Percentiles rank a stretch among this genome's conserved stretches.
These are phyloP conservation scores for Drosophila busckii DNA, from an alignment of 1,140 invertebrate genomes.

Conservation along the genomic window DNA sequence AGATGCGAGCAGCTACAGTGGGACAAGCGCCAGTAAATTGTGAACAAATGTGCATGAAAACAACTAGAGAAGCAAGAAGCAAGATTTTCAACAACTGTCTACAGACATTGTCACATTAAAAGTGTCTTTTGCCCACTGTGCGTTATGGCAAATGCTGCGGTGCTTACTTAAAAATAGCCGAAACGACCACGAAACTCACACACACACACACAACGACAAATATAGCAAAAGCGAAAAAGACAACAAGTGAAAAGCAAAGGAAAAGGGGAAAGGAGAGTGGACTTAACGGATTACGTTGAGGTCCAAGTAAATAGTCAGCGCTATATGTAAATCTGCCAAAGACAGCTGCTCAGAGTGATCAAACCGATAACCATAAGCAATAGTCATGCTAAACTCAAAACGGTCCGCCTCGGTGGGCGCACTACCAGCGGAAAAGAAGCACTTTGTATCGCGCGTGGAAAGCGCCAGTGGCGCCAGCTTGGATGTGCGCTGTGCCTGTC, in stretches of 20 bases:
- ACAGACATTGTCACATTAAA: no score
- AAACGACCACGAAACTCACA: conserved; percentile 47
- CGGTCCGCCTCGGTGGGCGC: conserved; percentile 84
- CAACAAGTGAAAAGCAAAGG: not conserved
- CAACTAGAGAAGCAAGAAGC: no score
- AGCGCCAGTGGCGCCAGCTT: conserved; percentile 84
- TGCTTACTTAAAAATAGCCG: conserved; percentile 73
- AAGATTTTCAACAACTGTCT: no score
- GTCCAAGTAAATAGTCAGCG: conserved; percentile 55
- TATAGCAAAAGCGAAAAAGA: conserved; percentile 12
- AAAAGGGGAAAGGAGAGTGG: not conserved
- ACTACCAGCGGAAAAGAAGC: conserved; percentile 80
- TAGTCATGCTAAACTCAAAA: conserved; percentile 52
- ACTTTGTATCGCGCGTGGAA: conserved; percentile 81
- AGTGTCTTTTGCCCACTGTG: no score
- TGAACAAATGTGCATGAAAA: no score
- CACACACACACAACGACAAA: conserved; percentile 41
- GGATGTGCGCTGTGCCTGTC: conserved; percentile 90
- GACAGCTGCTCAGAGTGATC: conserved; percentile 26
- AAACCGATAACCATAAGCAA: not conserved
- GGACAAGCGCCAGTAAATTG: no score
- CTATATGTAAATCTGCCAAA: conserved; percentile 10
- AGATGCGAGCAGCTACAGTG: conserved; percentile 36
- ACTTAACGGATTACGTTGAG: conserved; percentile 33
- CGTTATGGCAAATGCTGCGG: conserved; percentile 44